A percentile compares a stretch with the other conserved stretches of the same genome.
Evolutionary conservation across 92 coral and sea anemone genomes (phyloP).

Genomic region (Phymanthus crucifer): DNA sequence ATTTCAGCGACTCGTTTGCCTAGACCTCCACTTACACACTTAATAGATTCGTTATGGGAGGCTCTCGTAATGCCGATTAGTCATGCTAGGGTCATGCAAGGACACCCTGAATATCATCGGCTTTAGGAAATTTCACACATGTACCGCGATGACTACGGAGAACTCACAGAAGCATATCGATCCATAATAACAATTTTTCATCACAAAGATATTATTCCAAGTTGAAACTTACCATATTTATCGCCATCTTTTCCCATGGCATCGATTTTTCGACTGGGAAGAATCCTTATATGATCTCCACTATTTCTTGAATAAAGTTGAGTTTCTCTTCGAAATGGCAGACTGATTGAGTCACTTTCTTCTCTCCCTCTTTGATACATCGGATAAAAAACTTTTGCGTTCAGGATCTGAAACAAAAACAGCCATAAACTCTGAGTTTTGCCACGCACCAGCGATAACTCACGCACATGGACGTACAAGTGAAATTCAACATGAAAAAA

Average conservation of each 20-base stretch:
- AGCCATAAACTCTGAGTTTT: constrained; percentile 1
- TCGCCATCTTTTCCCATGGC: constrained; percentile 86
- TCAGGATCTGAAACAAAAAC: constrained; percentile 32
- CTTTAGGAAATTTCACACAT: constrained; percentile 16
- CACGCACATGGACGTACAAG: background rate
- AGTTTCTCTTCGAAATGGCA: constrained; percentile 76
- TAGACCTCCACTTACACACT: constrained; percentile 14
- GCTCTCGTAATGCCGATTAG: constrained; percentile 34
- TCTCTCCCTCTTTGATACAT: constrained; percentile 37
- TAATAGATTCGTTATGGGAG: constrained; percentile 30
- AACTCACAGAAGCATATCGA: background rate
- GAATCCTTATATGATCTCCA: constrained; percentile 76
- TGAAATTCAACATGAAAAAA: constrained; percentile 6
- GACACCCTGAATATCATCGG: constrained; percentile 37
- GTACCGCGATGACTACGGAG: constrained; percentile 12
- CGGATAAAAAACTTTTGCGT: constrained; percentile 46
- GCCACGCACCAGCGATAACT: constrained; percentile 21
- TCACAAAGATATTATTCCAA: background rate
- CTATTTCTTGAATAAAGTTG: constrained; percentile 96
- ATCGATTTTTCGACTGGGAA: constrained; percentile 69
- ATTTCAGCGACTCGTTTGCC: constrained; percentile 2
- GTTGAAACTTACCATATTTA: constrained; percentile 72
- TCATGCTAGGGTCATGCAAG: constrained; percentile 20
- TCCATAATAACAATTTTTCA: background rate
- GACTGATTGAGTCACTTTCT: constrained; percentile 44